These are phyloP conservation scores for Campylomormyrus tamandua DNA, from an alignment of 2,113 vertebrate genomes.

Conservation along the genomic window DNA sequence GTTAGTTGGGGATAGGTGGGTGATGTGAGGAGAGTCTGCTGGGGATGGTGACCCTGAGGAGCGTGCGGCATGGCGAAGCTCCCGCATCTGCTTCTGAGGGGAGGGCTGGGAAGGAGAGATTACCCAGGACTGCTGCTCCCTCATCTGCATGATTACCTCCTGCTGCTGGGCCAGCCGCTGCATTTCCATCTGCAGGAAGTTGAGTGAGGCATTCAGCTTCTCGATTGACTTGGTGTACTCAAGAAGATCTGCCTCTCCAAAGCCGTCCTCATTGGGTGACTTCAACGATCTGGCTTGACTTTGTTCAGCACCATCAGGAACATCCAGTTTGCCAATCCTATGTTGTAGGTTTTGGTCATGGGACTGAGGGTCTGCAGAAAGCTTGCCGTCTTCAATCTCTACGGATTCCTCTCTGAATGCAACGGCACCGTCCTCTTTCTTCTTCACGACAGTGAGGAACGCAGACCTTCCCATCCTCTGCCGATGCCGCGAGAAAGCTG, in stretches of 20 bases:
- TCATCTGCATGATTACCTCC: conserved; percentile 94
- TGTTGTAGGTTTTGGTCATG: conserved; percentile 39
- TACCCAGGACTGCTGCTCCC: conserved; percentile 88
- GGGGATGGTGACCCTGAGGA: conserved; percentile 71
- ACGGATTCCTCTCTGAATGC: conserved; percentile 70
- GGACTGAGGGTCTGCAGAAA: conserved; percentile 44
- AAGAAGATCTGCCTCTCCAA: conserved; percentile 71
- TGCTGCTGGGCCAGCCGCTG: conserved; percentile 90
- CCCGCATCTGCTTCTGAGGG: conserved; percentile 72
- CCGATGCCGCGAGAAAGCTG: conserved; percentile 83
- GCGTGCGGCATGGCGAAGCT: conserved; percentile 58
- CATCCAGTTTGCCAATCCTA: conserved; percentile 48
- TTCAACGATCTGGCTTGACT: conserved; percentile 53
- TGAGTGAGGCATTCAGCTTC: conserved; percentile 83
- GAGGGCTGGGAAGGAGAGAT: conserved; percentile 76
- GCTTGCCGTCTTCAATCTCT: conserved; percentile 62
- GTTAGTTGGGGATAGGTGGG: conserved; percentile 77
- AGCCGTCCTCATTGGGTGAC: conserved; percentile 30
- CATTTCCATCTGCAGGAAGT: conserved; percentile 92
- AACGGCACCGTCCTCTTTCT: conserved; percentile 75
- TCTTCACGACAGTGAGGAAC: conserved; percentile 89
- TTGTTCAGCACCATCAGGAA: conserved; percentile 54
- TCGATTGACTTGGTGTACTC: conserved; percentile 94
- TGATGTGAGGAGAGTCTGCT: conserved; percentile 70
- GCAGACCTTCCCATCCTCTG: conserved; percentile 92